A percentile compares a stretch with the other conserved stretches of the same genome.
Conservation (phyloP, 2,888 invertebrate species). For the Pammene aurita region DNA sequence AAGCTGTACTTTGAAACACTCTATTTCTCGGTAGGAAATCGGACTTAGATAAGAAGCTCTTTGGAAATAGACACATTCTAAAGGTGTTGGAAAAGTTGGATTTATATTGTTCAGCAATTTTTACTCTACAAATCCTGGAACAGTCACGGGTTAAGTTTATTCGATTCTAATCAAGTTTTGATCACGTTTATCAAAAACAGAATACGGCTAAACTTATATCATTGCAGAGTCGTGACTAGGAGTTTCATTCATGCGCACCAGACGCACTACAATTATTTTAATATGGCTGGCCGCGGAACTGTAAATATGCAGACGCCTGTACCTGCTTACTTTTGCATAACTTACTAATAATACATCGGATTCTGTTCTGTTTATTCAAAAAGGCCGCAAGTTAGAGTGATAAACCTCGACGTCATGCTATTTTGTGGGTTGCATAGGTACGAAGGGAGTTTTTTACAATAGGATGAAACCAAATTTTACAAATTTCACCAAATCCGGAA, state of each 20-base stretch:
- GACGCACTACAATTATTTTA: slow-evolving; percentile 41
- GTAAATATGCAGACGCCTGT: slow-evolving; percentile 36
- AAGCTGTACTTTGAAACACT: too few relatives aligned
- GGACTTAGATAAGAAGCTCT: too few relatives aligned
- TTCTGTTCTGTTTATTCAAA: not conserved
- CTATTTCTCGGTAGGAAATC: too few relatives aligned
- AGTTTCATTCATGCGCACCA: slow-evolving; percentile 35
- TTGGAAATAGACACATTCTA: too few relatives aligned
- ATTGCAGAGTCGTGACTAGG: slow-evolving; percentile 39
- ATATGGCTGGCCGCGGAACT: slow-evolving; percentile 28
- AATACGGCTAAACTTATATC: slow-evolving; percentile 22
- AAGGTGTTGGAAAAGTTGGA: too few relatives aligned
- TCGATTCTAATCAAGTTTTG: slow-evolving; percentile 21
- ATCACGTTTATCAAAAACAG: not conserved
- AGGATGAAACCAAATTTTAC: too few relatives aligned
- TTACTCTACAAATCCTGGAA: too few relatives aligned
- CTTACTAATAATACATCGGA: slow-evolving; percentile 21
- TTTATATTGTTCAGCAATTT: too few relatives aligned
- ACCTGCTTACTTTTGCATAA: slow-evolving; percentile 37
- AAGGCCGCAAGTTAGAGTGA: not conserved
- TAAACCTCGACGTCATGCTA: not conserved
- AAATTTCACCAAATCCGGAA: too few relatives aligned
- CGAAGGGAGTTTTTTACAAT: too few relatives aligned
- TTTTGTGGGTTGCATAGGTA: too few relatives aligned
- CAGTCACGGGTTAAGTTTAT: too few relatives aligned